Conservation (phyloP, 2,888 invertebrate species). For the Ophion obscuratus region DNA sequence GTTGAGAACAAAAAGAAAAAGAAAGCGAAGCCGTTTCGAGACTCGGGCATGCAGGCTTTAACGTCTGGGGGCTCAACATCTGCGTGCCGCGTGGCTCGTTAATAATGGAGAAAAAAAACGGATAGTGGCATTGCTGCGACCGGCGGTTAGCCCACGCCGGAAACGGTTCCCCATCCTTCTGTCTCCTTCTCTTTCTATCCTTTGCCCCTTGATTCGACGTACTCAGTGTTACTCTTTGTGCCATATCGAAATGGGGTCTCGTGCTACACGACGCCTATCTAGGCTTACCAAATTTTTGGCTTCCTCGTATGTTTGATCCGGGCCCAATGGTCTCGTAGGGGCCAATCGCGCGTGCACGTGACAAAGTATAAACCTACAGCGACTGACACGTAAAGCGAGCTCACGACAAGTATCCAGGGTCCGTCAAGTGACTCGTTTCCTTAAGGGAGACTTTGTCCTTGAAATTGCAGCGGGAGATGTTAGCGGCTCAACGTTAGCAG, state of each 20-base stretch:
- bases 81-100: slow-evolving; percentile 66
- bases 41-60: slow-evolving; percentile 49
- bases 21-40: slow-evolving; percentile 34
- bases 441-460: too few species aligned
- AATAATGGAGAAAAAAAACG: slow-evolving; percentile 46
- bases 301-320: slow-evolving; percentile 49
- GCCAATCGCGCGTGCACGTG: slow-evolving; percentile 39
- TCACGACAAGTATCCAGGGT: slow-evolving; percentile 6
- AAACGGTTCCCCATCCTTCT: slow-evolving; percentile 50
- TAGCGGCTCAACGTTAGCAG: too few species aligned
- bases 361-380: slow-evolving; percentile 37
- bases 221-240: slow-evolving; percentile 48
- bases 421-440: slow-evolving; percentile 25
- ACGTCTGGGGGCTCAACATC: slow-evolving; percentile 63
- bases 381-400: slow-evolving; percentile 25
- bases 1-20: slow-evolving; percentile 29
- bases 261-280: slow-evolving; percentile 69
- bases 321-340: not conserved
- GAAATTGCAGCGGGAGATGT: too few species aligned
- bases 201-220: slow-evolving; percentile 42
- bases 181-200: slow-evolving; percentile 14
- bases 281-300: slow-evolving; percentile 72
- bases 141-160: slow-evolving; percentile 59
- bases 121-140: slow-evolving; percentile 48
- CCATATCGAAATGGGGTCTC: slow-evolving; percentile 53